phyloP scores from a whole-genome alignment of 2,888 invertebrate genomes.

The Mimumesa dahlbomi region DNA sequence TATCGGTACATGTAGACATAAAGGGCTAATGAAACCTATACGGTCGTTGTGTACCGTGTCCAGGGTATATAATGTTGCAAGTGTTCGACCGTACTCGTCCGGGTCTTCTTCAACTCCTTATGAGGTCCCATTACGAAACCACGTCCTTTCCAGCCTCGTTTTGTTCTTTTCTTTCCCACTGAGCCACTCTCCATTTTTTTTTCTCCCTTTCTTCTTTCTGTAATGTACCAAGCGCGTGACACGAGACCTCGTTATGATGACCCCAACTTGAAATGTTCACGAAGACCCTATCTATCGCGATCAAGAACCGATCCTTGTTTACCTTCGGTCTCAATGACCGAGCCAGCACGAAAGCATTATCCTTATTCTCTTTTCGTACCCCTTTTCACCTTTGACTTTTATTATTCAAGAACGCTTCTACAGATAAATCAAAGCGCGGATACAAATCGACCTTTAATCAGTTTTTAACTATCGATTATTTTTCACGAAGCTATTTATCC shows the following conservation, averaged over 20 bases:
- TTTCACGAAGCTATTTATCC: too few species aligned
- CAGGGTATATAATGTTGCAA: conserved; percentile 20
- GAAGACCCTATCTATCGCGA: conserved; percentile 61
- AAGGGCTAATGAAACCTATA: too few species aligned
- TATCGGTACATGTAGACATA: too few species aligned
- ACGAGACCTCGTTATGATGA: conserved; percentile 75
- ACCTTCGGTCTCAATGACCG: conserved; percentile 58
- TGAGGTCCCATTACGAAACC: conserved; percentile 48
- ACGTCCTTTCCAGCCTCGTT: conserved; percentile 22
- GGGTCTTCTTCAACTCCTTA: conserved; percentile 42
- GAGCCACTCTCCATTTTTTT: neutral
- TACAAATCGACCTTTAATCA: too few species aligned
- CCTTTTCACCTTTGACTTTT: conserved; percentile 30
- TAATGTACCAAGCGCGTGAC: conserved; percentile 59
- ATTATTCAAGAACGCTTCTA: conserved; percentile 8
- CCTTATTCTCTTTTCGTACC: conserved; percentile 23
- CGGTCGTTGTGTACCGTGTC: too few species aligned
- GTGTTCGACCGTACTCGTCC: conserved; percentile 48
- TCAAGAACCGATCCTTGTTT: conserved; percentile 60
- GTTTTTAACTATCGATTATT: too few species aligned
- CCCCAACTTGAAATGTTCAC: conserved; percentile 63
- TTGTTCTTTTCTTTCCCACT: neutral
- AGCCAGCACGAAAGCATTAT: conserved; percentile 52
- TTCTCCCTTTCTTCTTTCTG: conserved; percentile 10
- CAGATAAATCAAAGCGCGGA: neutral